A percentile compares a stretch with the other conserved stretches of the same genome.
These are phyloP conservation scores for Vultur gryphus DNA, from an alignment of 2,797 vertebrate species.

Conservation along the genomic window DNA sequence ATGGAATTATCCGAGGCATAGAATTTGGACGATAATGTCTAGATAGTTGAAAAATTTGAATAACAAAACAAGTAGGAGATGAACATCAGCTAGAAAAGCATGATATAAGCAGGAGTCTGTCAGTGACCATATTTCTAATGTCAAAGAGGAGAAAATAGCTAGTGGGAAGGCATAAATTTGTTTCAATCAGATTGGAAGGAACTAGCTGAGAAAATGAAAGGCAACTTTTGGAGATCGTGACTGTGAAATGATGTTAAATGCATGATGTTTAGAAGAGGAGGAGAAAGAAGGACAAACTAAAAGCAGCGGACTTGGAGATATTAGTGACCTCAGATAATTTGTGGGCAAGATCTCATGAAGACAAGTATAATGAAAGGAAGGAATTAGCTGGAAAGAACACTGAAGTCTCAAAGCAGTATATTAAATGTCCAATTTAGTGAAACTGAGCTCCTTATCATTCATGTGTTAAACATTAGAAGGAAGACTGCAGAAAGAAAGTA, in stretches of 20 bases:
- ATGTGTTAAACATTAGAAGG: neutral
- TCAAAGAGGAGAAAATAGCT: neutral
- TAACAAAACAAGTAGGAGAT: neutral
- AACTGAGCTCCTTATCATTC: neutral
- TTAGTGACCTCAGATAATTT: neutral
- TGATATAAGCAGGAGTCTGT: neutral
- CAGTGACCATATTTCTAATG: neutral
- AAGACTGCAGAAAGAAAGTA: neutral
- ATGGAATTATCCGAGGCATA: neutral
- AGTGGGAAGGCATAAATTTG: neutral
- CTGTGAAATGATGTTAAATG: neutral
- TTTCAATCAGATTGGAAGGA: neutral
- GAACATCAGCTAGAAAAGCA: neutral
- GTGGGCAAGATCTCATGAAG: neutral
- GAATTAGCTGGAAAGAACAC: neutral
- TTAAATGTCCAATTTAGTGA: neutral
- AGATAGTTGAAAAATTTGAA: neutral
- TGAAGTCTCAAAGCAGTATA: neutral
- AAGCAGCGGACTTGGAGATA: neutral
- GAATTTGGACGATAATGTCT: neutral
- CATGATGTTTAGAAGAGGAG: neutral
- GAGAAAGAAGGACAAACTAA: neutral
- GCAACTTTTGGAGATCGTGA: neutral
- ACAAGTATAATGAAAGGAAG: neutral
- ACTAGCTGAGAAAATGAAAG: neutral